These are phyloP conservation scores for Spongilla lacustris DNA, from an alignment of 37 sponge, comb jelly and placozoan species.

Conservation along the genomic window DNA sequence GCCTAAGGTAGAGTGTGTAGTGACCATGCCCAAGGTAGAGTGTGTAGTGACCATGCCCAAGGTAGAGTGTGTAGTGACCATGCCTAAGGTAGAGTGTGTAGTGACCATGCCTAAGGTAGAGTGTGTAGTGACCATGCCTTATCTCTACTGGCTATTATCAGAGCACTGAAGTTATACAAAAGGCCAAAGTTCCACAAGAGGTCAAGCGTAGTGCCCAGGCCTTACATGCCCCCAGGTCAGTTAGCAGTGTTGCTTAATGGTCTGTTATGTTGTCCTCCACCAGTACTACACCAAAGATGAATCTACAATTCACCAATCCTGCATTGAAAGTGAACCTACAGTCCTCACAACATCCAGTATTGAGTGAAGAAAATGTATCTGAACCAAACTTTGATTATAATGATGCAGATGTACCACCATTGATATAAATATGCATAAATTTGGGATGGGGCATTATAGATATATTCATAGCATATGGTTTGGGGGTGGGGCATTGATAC, in stretches of 20 bases:
- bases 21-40: too few species aligned
- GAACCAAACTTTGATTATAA: not conserved
- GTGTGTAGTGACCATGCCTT: not conserved
- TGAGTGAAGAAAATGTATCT: not conserved
- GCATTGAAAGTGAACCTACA: not conserved
- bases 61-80: too few species aligned
- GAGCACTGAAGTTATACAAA: not conserved
- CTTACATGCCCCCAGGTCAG: not conserved
- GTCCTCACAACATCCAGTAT: not conserved
- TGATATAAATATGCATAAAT: not conserved
- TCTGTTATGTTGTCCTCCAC: not conserved
- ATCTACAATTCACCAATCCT: not conserved
- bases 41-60: too few species aligned
- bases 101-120: too few species aligned
- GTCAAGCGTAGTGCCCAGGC: not conserved
- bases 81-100: too few species aligned
- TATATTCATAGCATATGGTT: not conserved
- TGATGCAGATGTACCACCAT: not conserved
- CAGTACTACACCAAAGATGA: too few species aligned
- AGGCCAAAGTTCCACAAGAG: not conserved
- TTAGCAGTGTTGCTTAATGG: not conserved
- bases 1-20: too few species aligned
- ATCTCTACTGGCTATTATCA: not conserved
- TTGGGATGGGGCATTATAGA: not conserved
- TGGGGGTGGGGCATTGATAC: not conserved